These are phyloP conservation scores for Catocala sponsa DNA, from an alignment of 2,888 invertebrate genomes.

Conservation along the genomic window DNA sequence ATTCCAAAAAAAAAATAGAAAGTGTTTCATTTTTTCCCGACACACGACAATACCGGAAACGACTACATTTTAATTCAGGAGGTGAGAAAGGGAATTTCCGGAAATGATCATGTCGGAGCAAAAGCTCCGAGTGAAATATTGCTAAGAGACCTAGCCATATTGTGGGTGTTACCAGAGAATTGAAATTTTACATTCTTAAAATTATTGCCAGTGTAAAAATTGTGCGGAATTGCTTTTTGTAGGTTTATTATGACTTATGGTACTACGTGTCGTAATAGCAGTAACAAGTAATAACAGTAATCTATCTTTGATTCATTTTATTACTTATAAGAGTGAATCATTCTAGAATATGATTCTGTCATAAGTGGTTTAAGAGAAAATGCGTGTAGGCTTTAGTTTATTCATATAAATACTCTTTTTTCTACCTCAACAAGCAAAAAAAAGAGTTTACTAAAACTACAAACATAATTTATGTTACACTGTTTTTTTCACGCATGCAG, in stretches of 20 bases:
- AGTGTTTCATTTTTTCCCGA: constrained; percentile 12
- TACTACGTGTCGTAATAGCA: no score
- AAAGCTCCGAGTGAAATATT: constrained; percentile 46
- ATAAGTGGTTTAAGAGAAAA: no score
- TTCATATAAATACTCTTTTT: no score
- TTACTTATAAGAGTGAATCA: no score
- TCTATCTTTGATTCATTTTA: no score
- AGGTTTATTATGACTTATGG: constrained; percentile 4
- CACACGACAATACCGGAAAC: constrained; percentile 22
- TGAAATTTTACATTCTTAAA: constrained; percentile 46
- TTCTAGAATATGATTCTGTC: no score
- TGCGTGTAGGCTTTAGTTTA: no score
- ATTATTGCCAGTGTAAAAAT: constrained; percentile 19
- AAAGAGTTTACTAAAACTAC: no score
- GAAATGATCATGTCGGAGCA: constrained; percentile 48
- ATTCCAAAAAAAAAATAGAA: constrained; percentile 24
- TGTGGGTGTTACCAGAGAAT: constrained; percentile 42
- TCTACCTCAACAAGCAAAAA: no score
- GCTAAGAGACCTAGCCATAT: constrained; percentile 36
- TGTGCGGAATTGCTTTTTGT: constrained; percentile 3
- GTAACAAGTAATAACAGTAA: no score
- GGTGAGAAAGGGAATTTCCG: constrained; percentile 43
- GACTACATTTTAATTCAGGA: constrained; percentile 47
- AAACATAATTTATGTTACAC: no score
- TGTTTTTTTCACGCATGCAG: no score